A percentile compares a stretch with the other conserved stretches of the same genome.
phyloP scores from a whole-genome alignment of 2,888 invertebrate species.

The Blomia tropicalis region DNA sequence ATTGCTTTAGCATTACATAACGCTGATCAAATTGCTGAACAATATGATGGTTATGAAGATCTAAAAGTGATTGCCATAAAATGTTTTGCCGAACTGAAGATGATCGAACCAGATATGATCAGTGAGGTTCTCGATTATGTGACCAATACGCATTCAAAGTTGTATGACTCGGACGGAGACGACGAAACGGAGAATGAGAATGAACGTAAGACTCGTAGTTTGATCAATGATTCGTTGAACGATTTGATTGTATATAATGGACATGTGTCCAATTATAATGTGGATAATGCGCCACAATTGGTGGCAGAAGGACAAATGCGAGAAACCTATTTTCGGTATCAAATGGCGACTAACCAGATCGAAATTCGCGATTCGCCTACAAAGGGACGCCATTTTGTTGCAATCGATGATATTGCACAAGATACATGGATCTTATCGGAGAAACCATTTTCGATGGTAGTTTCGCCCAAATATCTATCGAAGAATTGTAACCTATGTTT shows the following conservation, averaged over 20 bases:
- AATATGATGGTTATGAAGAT: background rate
- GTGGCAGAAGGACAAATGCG: background rate
- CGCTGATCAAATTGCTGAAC: slow-evolving; percentile 1
- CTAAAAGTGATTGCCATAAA: background rate
- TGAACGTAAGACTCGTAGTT: background rate
- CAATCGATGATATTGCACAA: background rate
- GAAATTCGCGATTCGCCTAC: background rate
- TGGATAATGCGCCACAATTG: background rate
- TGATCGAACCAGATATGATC: background rate
- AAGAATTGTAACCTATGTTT: background rate
- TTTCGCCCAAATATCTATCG: background rate
- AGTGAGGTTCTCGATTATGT: background rate
- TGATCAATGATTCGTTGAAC: background rate
- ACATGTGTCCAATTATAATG: slow-evolving; percentile 1
- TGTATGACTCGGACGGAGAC: background rate
- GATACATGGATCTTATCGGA: background rate
- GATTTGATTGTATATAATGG: background rate
- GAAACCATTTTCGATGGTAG: background rate
- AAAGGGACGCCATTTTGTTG: slow-evolving; percentile 10
- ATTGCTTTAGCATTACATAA: background rate
- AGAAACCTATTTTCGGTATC: slow-evolving; percentile 2
- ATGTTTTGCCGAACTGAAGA: background rate
- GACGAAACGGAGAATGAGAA: background rate
- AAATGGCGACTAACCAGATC: background rate
- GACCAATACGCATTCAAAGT: background rate